Percentiles rank a stretch among this genome's conserved stretches.
Conservation (phyloP, 2,113 vertebrate genomes). For the Picathartes gymnocephalus region DNA sequence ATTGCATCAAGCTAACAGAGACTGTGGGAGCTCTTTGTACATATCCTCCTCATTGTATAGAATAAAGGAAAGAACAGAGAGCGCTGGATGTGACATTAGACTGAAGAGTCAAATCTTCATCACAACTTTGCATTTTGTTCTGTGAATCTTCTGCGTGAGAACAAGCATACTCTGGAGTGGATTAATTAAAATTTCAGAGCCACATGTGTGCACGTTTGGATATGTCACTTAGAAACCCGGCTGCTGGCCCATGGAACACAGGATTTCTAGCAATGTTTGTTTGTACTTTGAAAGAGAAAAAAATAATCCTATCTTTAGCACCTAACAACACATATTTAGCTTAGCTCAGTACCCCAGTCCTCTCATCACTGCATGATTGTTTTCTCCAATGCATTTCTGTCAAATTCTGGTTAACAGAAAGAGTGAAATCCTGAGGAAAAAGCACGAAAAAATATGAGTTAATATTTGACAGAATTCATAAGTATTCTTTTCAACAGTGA, state of each 20-base stretch:
- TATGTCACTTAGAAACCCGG: not conserved
- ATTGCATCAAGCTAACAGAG: not conserved
- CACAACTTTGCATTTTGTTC: not conserved
- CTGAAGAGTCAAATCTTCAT: not conserved
- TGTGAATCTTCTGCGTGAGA: not conserved
- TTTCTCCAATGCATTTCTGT: not conserved
- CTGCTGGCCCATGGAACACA: not conserved
- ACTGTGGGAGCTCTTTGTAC: not conserved
- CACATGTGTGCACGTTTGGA: not conserved
- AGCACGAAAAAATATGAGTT: not conserved
- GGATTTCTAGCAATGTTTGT: not conserved
- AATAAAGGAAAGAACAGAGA: not conserved
- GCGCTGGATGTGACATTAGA: not conserved
- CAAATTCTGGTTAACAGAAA: not conserved
- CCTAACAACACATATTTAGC: not conserved
- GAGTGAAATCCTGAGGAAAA: not conserved
- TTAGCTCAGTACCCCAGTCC: not conserved
- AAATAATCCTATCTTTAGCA: not conserved
- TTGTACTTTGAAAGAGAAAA: not conserved
- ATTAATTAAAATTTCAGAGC: not conserved
- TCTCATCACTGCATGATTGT: not conserved
- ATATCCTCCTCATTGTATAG: not conserved
- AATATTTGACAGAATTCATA: not conserved
- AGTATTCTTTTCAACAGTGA: not conserved
- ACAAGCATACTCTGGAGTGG: rapidly evolving